Evolutionary conservation across 1,140 invertebrate genomes (phyloP).

Genomic region (Pseudomyrmex dendroicus): DNA sequence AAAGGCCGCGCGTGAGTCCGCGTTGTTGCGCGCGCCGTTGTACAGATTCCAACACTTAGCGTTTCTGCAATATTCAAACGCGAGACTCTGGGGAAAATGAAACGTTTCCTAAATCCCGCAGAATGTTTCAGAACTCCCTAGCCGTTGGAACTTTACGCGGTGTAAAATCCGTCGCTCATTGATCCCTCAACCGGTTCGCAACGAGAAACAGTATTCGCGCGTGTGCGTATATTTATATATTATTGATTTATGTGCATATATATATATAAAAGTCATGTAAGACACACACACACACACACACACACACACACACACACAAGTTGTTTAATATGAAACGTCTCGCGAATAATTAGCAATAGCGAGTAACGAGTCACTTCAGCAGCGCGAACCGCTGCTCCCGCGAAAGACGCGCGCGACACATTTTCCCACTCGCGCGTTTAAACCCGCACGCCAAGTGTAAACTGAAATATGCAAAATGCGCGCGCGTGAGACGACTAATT

Average conservation of each 20-base stretch:
- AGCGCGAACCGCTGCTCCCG: too few species aligned
- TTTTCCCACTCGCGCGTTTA: neutral
- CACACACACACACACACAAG: too few species aligned
- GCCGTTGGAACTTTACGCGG: neutral
- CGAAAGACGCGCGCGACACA: too few species aligned
- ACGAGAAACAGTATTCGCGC: neutral
- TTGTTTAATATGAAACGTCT: neutral
- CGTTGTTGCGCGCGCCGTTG: conserved; percentile 26
- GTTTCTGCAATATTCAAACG: conserved; percentile 41
- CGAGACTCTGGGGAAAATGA: neutral
- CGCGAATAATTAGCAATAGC: neutral
- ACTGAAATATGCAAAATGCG: conserved; percentile 39
- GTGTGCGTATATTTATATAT: too few species aligned
- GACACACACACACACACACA: too few species aligned
- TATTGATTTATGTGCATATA: too few species aligned
- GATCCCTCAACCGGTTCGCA: neutral
- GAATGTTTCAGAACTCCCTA: neutral
- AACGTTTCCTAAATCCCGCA: conserved; percentile 32
- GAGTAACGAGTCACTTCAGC: too few species aligned
- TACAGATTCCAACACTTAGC: conserved; percentile 21
- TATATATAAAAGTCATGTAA: too few species aligned
- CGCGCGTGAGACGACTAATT: conserved; percentile 53
- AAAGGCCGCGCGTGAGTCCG: neutral
- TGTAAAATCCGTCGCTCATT: conserved; percentile 1
- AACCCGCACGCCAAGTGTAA: conserved; percentile 13